These are phyloP conservation scores for Imbricaverruca yamaguchii DNA, from an alignment of 2,888 invertebrate species.

Conservation along the genomic window DNA sequence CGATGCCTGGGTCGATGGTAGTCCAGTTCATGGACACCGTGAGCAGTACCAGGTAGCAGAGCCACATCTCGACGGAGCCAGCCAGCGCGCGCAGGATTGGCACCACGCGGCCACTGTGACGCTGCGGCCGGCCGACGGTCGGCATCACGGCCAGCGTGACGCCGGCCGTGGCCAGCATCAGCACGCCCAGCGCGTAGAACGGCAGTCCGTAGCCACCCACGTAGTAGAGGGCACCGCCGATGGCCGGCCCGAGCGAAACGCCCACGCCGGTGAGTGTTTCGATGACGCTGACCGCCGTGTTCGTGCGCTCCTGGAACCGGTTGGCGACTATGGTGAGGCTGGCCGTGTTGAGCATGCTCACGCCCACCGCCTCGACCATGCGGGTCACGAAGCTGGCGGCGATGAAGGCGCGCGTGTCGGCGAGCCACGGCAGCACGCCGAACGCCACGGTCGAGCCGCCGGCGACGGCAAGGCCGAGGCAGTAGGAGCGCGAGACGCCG, in stretches of 20 bases:
- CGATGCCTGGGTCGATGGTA: slow-evolving; percentile 6
- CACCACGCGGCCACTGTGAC: background rate
- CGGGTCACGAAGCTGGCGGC: slow-evolving; percentile 61
- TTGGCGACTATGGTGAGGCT: slow-evolving; percentile 70
- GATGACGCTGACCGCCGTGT: slow-evolving; percentile 64
- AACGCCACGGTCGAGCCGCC: slow-evolving; percentile 32
- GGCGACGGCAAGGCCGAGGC: background rate
- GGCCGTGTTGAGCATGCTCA: slow-evolving; percentile 67
- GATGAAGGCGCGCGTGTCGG: slow-evolving; percentile 56
- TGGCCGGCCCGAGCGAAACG: slow-evolving; percentile 69
- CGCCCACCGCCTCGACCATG: slow-evolving; percentile 65
- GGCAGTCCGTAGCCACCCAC: slow-evolving; percentile 69
- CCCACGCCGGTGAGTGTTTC: slow-evolving; percentile 74
- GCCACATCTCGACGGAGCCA: background rate
- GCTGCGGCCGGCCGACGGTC: slow-evolving; percentile 37
- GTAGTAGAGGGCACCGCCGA: slow-evolving; percentile 69
- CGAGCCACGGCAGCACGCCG: slow-evolving; percentile 57
- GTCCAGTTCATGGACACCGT: slow-evolving; percentile 18
- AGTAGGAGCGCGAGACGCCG: background rate
- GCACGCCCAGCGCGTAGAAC: slow-evolving; percentile 62
- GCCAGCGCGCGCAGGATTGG: background rate
- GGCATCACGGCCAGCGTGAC: slow-evolving; percentile 56
- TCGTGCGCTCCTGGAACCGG: slow-evolving; percentile 65
- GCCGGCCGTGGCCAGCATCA: slow-evolving; percentile 59
- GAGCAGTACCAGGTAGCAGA: background rate